A percentile compares a stretch with the other conserved stretches of the same genome.
These are phyloP conservation scores for Bos taurus DNA, from an alignment of 2,113 vertebrate genomes.

Conservation along the genomic window ARS-UCD2.0 NC_037357.1:120746001-120746500, in stretches of 20 bases:
- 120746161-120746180: background rate
- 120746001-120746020: background rate
- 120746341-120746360: background rate
- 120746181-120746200: background rate
- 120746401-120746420: background rate
- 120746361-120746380: background rate
- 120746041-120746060: background rate
- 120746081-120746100: background rate
- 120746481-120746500: background rate
- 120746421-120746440: background rate
- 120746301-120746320: background rate
- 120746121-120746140: background rate
- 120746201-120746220: background rate
- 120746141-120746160: background rate
- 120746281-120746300: background rate
- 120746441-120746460: background rate
- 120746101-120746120: background rate
- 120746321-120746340: background rate
- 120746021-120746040: background rate
- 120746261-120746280: background rate
- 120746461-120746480: background rate
- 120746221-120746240: background rate
- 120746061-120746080: background rate
- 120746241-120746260: background rate
- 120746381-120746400: background rate